Base-by-base conservation (phyloP, 37 sponge, comb jelly and placozoan genomes). In the Theonella swinhoei region DNA sequence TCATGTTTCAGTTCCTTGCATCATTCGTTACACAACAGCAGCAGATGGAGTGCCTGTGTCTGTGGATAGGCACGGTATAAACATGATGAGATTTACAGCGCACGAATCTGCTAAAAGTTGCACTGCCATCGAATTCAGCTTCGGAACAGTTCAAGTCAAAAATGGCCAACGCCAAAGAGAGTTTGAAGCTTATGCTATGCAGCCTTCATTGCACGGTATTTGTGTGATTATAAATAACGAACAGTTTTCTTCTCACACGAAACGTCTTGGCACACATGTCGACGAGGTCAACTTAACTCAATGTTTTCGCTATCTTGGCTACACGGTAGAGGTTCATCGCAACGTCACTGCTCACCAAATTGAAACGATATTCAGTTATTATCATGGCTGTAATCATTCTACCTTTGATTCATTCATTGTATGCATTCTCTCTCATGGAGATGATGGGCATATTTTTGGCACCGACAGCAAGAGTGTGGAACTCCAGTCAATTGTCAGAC, bases 351-450 rank as follows among this genome's bases (percentile, higher is more conserved):
- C 79, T 62, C 61, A 30, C 25, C 42, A 85, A 23, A 90, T 94
- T 35, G 60, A 76, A 32, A 62, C 40, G 7, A 64, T 76, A 5
- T 60, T 94, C 64, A 71, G 70, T 19, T 86, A 88, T 1, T 38
- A 89, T 9, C 26, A 66, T 0, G 4, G 11, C 20, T 28, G 67
- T 26, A 81, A 90, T 69, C 91, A 93, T 73, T 58, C 74, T 23
- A n/a, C 0, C 0, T 92, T 71, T 36, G 96, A 96, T 74, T 84
- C 88, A 24, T 93, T 96, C 61, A 78, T 96, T 9, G 93, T 94
- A 62, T 96, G 96, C 72, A 84, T 96, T 37, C 89, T 96, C 30
- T 87, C 91, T 8, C 96, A 96, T 66, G 96, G 96, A 0, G 76
- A 81, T 41, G 82, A 75, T 39, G 87, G 83, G 23, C 42, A 70